A percentile compares a stretch with the other conserved stretches of the same genome.
These are phyloP conservation scores for Tridacna gigas DNA, from an alignment of 2,888 invertebrate species.

Conservation along the genomic window DNA sequence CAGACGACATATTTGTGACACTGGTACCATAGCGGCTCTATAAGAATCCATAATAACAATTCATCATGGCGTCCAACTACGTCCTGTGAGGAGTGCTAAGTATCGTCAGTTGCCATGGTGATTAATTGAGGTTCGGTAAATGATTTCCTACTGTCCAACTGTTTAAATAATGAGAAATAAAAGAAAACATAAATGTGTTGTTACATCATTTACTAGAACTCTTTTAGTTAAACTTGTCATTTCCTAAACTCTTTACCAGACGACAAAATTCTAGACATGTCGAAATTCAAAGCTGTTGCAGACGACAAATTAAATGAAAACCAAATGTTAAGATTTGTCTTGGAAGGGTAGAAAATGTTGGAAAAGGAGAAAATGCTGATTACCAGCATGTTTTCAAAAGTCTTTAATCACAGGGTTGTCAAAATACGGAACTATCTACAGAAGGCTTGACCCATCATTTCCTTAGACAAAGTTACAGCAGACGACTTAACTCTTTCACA, in stretches of 20 bases:
- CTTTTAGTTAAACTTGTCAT: not conserved
- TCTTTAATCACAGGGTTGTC: too few relatives aligned
- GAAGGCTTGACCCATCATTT: too few relatives aligned
- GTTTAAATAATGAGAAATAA: not conserved
- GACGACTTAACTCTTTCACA: too few relatives aligned
- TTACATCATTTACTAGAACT: not conserved
- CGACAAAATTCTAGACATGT: not conserved
- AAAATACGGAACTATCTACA: too few relatives aligned
- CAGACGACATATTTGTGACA: conserved; percentile 23
- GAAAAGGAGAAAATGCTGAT: too few relatives aligned
- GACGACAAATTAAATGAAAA: not conserved
- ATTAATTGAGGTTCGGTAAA: conserved; percentile 23
- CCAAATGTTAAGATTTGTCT: too few relatives aligned
- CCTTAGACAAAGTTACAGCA: too few relatives aligned
- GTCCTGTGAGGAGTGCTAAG: conserved; percentile 1
- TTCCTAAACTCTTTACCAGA: not conserved
- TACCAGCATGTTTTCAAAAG: too few relatives aligned
- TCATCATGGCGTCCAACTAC: conserved; percentile 8
- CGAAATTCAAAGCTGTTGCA: not conserved
- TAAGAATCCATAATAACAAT: conserved; percentile 24
- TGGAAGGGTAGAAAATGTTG: too few relatives aligned
- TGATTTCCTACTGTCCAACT: conserved; percentile 1
- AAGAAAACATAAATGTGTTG: not conserved
- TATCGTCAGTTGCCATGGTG: conserved; percentile 9
- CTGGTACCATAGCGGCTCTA: conserved; percentile 1